Conservation (phyloP, 35 echinoderm and acorn worm species). For the Anneissia japonica region DNA sequence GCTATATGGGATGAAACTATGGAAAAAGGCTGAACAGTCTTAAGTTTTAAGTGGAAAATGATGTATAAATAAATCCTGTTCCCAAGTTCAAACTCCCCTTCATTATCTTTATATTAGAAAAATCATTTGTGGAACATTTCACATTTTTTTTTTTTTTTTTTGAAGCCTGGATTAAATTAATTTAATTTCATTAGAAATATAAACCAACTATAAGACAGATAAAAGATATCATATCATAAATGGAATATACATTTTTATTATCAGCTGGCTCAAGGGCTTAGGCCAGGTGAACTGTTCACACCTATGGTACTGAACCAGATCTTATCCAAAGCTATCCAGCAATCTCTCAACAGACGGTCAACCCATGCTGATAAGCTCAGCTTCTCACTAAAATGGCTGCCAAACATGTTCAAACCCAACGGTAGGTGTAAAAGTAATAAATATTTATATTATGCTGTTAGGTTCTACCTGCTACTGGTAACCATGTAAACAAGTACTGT, state of each 20-base stretch:
- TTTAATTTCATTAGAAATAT: too few relatives aligned
- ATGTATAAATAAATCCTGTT: too few relatives aligned
- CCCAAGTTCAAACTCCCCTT: too few relatives aligned
- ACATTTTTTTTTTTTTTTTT: neutral
- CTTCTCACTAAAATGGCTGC: conserved; percentile 73
- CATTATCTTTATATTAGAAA: too few relatives aligned
- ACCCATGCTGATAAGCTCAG: conserved; percentile 52
- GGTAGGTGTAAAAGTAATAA: too few relatives aligned
- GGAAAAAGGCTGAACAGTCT: too few relatives aligned
- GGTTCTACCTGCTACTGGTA: neutral
- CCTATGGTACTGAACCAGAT: conserved; percentile 74
- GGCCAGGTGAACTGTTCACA: conserved; percentile 63
- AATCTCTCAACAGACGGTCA: conserved; percentile 50
- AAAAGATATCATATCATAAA: neutral
- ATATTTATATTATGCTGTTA: too few relatives aligned
- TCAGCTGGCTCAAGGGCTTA: conserved; percentile 57
- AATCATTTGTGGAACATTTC: too few relatives aligned
- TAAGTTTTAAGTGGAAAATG: too few relatives aligned
- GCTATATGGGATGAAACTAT: too few relatives aligned
- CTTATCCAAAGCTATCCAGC: conserved; percentile 72
- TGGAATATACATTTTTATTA: conserved; percentile 7
- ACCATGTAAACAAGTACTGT: neutral
- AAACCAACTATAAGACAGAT: too few relatives aligned
- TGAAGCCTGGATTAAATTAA: neutral
- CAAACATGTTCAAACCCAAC: conserved; percentile 82